Base-by-base conservation (phyloP, 1,140 invertebrate genomes). In the Pseudoatta argentina region DNA sequence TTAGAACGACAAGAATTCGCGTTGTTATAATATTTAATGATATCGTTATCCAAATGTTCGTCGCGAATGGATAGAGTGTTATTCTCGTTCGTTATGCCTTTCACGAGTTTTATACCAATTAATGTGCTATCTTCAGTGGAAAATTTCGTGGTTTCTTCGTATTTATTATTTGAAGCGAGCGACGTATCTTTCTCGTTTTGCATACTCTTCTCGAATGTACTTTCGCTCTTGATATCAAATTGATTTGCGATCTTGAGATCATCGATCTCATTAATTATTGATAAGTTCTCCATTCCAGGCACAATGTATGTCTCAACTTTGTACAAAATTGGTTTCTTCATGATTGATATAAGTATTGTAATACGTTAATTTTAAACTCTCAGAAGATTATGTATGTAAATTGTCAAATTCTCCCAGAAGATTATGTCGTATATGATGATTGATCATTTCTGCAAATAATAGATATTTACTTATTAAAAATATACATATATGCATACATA, bases 241-340 rank as follows among this genome's bases (percentile, higher is more conserved):
- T 10, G 14, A 21, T 61, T 73, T 1, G 4, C 5, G 4, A 8
- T 4, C 0, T 44, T 48, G 7, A 34, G 21, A 14, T 75, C 10
- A 3, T 82, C 39, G 34, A 72, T 27, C 5, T 48, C 16, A 27
- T 83, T 61, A 48, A 61, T 55, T 1, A 51, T 12, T 10, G 34
- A 21, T 27, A 69, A 34, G 7, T 48, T 75, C 59, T 92, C 91
- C 7, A 83, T 21, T 48, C 79, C 79, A 0, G 94, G 93, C 55
- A 93, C 88, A 87, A 94, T 94, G 61, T 94, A 95, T 53, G 93
- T 90, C 85, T 95, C 94, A 3, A 93, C 92, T 79, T 91, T 91
- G 55, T 92, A 95, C 30, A 90, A 92, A 59, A 48, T 18, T 44
- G 53, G 75, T 44, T 44, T 44, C 57, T 88, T 79, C 67, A 79